A percentile compares a stretch with the other conserved stretches of the same genome.
Evolutionary conservation across 2,797 vertebrate species (phyloP).

Genomic region (Tadarida brasiliensis): DNA sequence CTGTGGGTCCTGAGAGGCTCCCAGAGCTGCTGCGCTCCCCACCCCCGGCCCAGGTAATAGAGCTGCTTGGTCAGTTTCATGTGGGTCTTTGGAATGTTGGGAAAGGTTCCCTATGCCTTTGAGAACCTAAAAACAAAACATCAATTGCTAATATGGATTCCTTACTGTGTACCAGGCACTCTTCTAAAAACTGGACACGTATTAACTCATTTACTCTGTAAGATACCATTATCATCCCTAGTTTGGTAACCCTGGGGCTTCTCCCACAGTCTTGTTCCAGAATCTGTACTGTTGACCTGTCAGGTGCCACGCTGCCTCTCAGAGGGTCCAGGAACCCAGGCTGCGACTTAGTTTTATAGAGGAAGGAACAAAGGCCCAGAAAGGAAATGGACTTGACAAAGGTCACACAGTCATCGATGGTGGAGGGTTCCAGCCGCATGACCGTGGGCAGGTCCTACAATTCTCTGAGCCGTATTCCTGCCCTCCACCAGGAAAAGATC

Average conservation of each 20-base stretch:
- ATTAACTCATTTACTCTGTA: not conserved
- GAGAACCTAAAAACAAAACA: not conserved
- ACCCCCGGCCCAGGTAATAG: not conserved
- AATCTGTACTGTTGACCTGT: not conserved
- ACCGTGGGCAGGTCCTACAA: not conserved
- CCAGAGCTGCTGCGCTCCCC: fast-evolving
- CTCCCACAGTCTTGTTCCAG: not conserved
- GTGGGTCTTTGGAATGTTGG: not conserved
- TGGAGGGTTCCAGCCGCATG: not conserved
- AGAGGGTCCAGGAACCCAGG: not conserved
- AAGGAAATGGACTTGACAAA: not conserved
- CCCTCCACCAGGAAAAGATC: not conserved
- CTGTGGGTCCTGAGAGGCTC: not conserved
- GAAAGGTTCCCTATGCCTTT: not conserved
- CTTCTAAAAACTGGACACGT: not conserved
- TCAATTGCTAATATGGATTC: not conserved
- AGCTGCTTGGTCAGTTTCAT: not conserved
- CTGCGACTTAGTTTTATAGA: not conserved
- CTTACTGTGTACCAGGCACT: not conserved
- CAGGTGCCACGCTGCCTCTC: not conserved
- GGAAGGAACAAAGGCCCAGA: not conserved
- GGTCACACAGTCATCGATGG: not conserved
- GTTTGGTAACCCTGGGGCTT: not conserved
- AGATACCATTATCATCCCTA: not conserved
- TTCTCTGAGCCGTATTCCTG: not conserved